These are phyloP conservation scores for Vidua macroura DNA, from an alignment of 2,113 vertebrate genomes.

Conservation along the genomic window DNA sequence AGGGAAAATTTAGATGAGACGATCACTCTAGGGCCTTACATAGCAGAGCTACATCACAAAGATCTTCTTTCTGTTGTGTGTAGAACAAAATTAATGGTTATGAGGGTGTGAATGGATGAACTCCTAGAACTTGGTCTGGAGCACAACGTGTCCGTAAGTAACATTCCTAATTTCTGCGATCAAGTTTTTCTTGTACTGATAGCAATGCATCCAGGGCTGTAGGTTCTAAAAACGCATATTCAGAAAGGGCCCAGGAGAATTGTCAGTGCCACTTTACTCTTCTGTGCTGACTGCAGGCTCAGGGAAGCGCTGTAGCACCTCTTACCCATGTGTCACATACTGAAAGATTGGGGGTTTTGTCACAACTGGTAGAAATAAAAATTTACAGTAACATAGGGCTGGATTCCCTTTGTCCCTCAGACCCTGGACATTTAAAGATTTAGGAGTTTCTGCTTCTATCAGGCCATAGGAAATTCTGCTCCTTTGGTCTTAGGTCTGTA, in stretches of 20 bases:
- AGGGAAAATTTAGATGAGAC: neutral
- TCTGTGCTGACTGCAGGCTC: neutral
- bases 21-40: neutral
- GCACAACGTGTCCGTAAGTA: neutral
- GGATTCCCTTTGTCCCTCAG: neutral
- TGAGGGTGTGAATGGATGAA: neutral
- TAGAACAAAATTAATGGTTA: neutral
- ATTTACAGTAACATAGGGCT: neutral
- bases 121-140: neutral
- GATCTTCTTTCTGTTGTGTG: accelerated
- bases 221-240: neutral
- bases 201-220: neutral
- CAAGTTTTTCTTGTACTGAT: neutral
- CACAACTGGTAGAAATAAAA: neutral
- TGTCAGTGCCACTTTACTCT: neutral
- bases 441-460: neutral
- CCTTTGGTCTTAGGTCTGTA: neutral
- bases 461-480: neutral
- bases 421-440: neutral
- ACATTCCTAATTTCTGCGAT: accelerated
- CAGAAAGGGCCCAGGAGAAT: neutral
- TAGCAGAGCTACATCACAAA: neutral
- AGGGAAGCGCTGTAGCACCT: accelerated
- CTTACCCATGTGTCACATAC: neutral
- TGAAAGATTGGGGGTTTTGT: neutral